Evolutionary conservation across 2,113 vertebrate species (phyloP).

Genomic region (Gnathonemus echidnorhynchus): DNA sequence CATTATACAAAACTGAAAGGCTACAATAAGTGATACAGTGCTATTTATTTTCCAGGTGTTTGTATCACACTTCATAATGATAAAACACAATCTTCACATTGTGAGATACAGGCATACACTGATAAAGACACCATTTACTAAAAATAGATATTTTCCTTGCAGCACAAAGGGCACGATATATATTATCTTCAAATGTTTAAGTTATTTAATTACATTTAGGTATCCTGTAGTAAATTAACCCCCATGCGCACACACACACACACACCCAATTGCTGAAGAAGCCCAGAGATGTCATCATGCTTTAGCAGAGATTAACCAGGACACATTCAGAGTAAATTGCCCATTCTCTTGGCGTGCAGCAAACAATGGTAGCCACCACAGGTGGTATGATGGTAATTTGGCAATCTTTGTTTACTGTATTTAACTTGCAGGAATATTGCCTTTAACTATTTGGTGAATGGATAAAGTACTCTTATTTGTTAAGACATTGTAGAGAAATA

Average conservation of each 20-base stretch:
- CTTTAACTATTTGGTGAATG: conserved; percentile 21
- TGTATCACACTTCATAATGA: neutral
- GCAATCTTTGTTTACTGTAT: conserved; percentile 20
- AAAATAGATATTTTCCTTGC: neutral
- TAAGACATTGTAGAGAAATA: neutral
- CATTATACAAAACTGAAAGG: neutral
- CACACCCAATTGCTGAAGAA: neutral
- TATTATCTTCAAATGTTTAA: neutral
- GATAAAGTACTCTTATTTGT: conserved; percentile 12
- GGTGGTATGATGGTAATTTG: conserved; percentile 29
- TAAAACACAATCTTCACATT: neutral
- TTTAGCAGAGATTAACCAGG: conserved; percentile 30
- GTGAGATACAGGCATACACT: neutral
- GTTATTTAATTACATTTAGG: neutral
- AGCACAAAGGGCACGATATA: neutral
- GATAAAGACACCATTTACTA: neutral
- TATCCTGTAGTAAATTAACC: neutral
- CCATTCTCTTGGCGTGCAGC: conserved; percentile 37
- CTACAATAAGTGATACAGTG: neutral
- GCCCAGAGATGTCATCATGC: conserved; percentile 15
- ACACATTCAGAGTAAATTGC: conserved; percentile 34
- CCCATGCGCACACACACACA: neutral
- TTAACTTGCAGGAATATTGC: conserved; percentile 21
- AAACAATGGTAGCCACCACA: conserved; percentile 27
- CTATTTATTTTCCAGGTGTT: neutral